These are phyloP conservation scores for Pachliopta kotzebuea DNA, from an alignment of 2,888 invertebrate species.

Conservation along the genomic window DNA sequence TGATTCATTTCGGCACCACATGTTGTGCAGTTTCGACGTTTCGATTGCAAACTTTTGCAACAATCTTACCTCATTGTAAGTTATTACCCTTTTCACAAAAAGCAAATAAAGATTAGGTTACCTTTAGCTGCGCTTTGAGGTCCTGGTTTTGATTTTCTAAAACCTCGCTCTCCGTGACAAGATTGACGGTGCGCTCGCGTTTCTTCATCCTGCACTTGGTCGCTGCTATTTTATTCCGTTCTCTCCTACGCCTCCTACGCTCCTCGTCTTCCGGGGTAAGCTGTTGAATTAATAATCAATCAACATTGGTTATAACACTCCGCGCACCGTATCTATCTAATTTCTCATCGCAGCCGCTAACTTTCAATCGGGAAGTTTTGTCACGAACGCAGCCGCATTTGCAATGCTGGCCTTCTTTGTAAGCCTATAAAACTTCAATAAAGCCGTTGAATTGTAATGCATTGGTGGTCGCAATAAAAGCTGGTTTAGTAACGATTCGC, in stretches of 20 bases:
- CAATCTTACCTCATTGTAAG: too few species aligned
- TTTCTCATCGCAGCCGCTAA: slow-evolving; percentile 57
- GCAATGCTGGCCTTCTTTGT: slow-evolving; percentile 67
- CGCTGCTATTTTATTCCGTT: slow-evolving; percentile 96
- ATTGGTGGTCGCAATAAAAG: slow-evolving; percentile 52
- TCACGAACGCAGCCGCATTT: slow-evolving; percentile 61
- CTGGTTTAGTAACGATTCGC: slow-evolving; percentile 60
- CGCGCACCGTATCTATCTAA: slow-evolving; percentile 40
- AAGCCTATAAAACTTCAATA: slow-evolving; percentile 74
- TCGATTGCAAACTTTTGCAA: too few species aligned
- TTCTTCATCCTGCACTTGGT: slow-evolving; percentile 97
- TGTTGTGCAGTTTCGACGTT: too few species aligned
- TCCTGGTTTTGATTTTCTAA: slow-evolving; percentile 92
- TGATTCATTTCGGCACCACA: too few species aligned
- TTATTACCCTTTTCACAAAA: too few species aligned
- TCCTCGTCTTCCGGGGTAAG: slow-evolving; percentile 96
- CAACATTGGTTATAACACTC: slow-evolving; percentile 29
- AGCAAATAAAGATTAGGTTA: too few species aligned
- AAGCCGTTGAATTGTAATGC: slow-evolving; percentile 72
- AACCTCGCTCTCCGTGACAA: slow-evolving; percentile 92
- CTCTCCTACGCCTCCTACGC: slow-evolving; percentile 89
- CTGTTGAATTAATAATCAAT: slow-evolving; percentile 59
- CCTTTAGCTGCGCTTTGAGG: slow-evolving; percentile 88
- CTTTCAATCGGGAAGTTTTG: slow-evolving; percentile 68
- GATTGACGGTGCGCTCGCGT: slow-evolving; percentile 91